Evolutionary conservation across 2,797 vertebrate species (phyloP).

Genomic region (Sebastes cheni): DNA sequence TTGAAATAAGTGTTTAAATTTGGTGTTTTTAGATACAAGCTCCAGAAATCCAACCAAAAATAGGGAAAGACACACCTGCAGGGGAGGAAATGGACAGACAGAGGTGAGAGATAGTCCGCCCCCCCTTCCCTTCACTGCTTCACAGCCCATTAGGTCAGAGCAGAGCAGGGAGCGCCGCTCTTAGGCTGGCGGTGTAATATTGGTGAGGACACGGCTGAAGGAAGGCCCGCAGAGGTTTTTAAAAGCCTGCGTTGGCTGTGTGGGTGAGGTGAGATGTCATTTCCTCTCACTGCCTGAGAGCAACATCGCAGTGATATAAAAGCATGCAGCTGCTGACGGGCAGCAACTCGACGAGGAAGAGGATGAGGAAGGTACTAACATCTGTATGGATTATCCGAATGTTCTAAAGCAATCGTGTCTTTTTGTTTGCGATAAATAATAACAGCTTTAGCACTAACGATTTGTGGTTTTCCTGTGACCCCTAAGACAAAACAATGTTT

Average conservation of each 20-base stretch:
- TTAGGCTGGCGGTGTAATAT: conserved; percentile 52
- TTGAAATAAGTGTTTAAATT: not conserved
- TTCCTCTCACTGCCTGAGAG: conserved; percentile 58
- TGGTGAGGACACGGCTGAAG: conserved; percentile 40
- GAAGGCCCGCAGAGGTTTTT: conserved; percentile 56
- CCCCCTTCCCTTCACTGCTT: conserved; percentile 5
- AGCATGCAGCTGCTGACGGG: conserved; percentile 30
- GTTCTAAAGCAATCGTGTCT: not conserved
- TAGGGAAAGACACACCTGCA: not conserved
- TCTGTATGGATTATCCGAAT: not conserved
- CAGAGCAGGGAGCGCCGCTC: conserved; percentile 45
- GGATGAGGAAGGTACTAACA: not conserved
- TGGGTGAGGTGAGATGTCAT: conserved; percentile 68
- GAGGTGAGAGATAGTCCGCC: conserved; percentile 23
- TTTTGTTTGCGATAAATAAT: not conserved
- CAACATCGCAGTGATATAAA: conserved; percentile 55
- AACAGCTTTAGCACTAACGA: not conserved
- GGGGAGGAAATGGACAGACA: not conserved
- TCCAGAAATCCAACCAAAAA: not conserved
- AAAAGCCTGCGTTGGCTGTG: conserved; percentile 64
- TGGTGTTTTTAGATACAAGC: not conserved
- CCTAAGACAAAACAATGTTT: not conserved
- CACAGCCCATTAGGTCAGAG: conserved; percentile 69
- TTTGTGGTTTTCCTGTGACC: not conserved
- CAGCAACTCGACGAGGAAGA: conserved; percentile 1